These are phyloP conservation scores for Callospermophilus lateralis DNA, from an alignment of 2,113 vertebrate genomes.

Conservation along the genomic window DNA sequence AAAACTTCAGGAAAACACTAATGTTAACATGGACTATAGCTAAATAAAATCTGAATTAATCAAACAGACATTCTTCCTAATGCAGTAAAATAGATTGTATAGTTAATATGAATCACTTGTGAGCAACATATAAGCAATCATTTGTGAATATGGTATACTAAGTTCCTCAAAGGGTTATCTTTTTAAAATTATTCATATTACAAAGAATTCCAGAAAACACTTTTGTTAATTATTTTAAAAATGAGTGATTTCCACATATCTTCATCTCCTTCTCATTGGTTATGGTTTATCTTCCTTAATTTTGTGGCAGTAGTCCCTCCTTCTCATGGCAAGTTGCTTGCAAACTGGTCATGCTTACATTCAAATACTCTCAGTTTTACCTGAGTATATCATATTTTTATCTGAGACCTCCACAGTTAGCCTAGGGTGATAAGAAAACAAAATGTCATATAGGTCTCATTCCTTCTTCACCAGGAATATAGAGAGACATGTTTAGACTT, in stretches of 20 bases:
- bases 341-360: not conserved
- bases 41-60: constrained; percentile 27
- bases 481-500: not conserved
- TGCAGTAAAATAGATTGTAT: not conserved
- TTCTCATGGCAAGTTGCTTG: not conserved
- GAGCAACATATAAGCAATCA: not conserved
- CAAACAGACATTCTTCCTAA: not conserved
- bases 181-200: not conserved
- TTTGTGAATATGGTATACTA: not conserved
- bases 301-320: not conserved
- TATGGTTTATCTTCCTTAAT: not conserved
- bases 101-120: not conserved
- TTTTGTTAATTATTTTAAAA: not conserved
- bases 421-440: not conserved
- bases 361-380: not conserved
- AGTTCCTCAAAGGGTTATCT: not conserved
- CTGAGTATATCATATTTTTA: not conserved
- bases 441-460: not conserved
- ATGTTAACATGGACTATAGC: not conserved
- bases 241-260: not conserved
- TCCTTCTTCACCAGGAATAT: not conserved
- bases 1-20: not conserved
- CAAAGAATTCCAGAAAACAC: not conserved
- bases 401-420: not conserved
- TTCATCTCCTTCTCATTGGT: not conserved